A percentile compares a stretch with the other conserved stretches of the same genome.
phyloP scores from a whole-genome alignment of 2,888 invertebrate species.

The Anarsia innoxiella region DNA sequence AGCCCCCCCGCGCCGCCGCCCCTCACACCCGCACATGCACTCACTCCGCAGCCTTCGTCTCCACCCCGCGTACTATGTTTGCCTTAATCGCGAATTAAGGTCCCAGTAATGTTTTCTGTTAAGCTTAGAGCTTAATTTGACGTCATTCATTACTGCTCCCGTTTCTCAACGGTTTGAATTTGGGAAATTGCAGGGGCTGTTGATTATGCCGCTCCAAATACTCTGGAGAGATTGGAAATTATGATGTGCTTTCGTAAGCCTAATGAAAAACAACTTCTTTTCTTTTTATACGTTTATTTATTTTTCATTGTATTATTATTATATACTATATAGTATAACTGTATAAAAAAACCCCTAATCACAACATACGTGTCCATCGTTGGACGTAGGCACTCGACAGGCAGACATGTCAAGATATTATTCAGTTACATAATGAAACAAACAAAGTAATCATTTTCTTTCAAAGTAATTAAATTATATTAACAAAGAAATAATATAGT shows the following conservation, averaged over 20 bases:
- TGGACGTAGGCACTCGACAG: no score
- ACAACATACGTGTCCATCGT: no score
- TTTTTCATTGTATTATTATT: no score
- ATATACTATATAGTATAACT: no score
- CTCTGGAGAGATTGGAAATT: conserved; percentile 1
- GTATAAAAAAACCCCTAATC: no score
- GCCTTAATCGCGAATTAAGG: conserved; percentile 74
- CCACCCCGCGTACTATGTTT: conserved; percentile 72
- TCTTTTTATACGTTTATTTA: no score
- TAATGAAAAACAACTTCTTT: no score
- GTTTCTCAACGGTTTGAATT: conserved; percentile 33
- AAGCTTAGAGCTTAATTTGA: conserved; percentile 67
- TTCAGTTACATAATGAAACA: no score
- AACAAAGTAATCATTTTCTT: no score
- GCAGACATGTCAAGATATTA: no score
- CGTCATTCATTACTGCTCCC: conserved; percentile 57
- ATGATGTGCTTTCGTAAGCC: no score
- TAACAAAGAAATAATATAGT: background rate
- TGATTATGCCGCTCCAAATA: conserved; percentile 18
- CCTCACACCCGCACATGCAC: conserved; percentile 46
- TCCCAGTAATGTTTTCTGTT: conserved; percentile 69
- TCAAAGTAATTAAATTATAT: background rate
- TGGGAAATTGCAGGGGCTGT: conserved; percentile 26
- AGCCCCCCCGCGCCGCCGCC: conserved; percentile 34
- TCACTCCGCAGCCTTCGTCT: conserved; percentile 64